Conservation (phyloP, 2,888 invertebrate species). For the Tipula helvola region DNA sequence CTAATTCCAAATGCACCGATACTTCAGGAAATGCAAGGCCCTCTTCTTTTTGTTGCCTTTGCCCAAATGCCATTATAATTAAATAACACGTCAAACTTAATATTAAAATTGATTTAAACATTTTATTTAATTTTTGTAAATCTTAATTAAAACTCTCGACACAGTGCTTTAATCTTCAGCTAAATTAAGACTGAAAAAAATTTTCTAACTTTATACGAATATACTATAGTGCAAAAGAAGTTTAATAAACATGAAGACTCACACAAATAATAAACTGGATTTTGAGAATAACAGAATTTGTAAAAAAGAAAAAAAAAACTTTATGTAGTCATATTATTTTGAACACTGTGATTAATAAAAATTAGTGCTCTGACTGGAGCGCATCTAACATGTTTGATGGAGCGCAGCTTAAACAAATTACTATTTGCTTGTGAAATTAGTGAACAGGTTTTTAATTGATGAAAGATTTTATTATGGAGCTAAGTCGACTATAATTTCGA, state of each 20-base stretch:
- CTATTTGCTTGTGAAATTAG: not conserved
- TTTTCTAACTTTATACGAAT: not conserved
- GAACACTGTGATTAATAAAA: not conserved
- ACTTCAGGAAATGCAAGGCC: constrained; percentile 24
- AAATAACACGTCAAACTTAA: not conserved
- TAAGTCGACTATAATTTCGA: not conserved
- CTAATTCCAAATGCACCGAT: constrained; percentile 18
- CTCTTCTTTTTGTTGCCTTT: not conserved
- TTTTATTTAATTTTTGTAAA: not conserved
- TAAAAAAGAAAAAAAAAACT: not conserved
- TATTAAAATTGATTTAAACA: not conserved
- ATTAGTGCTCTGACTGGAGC: not conserved
- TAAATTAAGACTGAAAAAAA: not conserved
- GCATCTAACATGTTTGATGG: not conserved
- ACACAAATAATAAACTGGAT: not conserved
- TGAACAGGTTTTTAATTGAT: not conserved
- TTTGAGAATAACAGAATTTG: not conserved
- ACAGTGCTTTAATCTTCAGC: not conserved
- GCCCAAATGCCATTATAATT: not conserved
- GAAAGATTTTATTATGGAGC: not conserved
- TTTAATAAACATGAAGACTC: not conserved
- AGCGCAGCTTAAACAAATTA: not conserved
- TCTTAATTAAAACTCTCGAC: not conserved
- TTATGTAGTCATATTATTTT: not conserved
- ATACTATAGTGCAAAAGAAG: not conserved